phyloP scores from a whole-genome alignment of 1,140 invertebrate genomes.

The Lethrus apterus region DNA sequence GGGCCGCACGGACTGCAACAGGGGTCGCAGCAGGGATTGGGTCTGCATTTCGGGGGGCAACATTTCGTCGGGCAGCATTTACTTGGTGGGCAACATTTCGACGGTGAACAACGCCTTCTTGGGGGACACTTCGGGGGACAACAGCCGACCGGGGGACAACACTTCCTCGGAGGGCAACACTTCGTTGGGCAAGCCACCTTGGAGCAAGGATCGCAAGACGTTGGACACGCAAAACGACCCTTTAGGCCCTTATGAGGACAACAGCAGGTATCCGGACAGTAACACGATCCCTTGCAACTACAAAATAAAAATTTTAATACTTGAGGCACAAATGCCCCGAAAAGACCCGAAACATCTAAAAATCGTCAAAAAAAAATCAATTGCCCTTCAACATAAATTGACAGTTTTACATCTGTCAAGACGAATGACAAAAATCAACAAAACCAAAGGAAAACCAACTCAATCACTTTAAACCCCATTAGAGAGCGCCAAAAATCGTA shows the following conservation, averaged over 20 bases:
- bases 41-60: neutral
- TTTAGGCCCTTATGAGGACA: conserved; percentile 16
- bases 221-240: conserved; percentile 5
- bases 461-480: no score
- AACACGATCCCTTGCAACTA: conserved; percentile 12
- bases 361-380: no score
- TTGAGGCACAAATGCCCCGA: no score
- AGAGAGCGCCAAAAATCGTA: no score
- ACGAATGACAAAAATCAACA: no score
- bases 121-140: conserved; percentile 1
- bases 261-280: conserved; percentile 20
- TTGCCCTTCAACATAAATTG: no score
- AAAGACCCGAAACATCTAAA: no score
- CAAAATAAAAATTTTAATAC: no score
- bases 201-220: conserved; percentile 6
- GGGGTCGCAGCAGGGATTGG: conserved; percentile 9
- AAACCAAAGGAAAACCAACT: no score
- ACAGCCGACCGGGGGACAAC: conserved; percentile 2
- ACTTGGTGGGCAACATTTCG: neutral
- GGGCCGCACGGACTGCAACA: conserved; percentile 14
- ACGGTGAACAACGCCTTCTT: conserved; percentile 7
- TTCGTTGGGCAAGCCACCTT: conserved; percentile 8
- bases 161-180: conserved; percentile 10
- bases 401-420: no score
- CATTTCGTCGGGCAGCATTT: neutral